phyloP scores from a whole-genome alignment of 1,140 invertebrate genomes.

The Drosophila setifemur region DNA sequence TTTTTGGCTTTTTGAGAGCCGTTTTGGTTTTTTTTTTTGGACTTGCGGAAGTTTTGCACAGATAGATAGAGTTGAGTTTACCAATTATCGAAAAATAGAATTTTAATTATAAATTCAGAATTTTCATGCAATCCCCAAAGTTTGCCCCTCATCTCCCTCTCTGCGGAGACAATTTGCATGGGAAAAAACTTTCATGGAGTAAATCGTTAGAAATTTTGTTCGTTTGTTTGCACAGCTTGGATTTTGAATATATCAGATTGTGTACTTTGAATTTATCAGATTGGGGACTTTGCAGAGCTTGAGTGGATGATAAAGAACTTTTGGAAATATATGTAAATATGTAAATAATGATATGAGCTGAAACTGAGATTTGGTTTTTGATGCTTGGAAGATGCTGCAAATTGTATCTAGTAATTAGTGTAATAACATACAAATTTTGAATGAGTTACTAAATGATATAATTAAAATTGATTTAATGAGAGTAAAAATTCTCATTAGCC shows the following conservation, averaged over 20 bases:
- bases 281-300: constrained; percentile 7
- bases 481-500: too few relatives aligned
- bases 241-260: neutral
- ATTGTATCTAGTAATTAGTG: too few relatives aligned
- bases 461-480: too few relatives aligned
- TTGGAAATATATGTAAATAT: too few relatives aligned
- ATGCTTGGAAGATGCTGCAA: too few relatives aligned
- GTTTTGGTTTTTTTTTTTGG: neutral
- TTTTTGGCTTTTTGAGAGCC: constrained; percentile 1
- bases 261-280: neutral
- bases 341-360: too few relatives aligned
- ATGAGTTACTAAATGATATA: too few relatives aligned
- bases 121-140: constrained; percentile 12
- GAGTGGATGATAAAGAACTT: neutral
- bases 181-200: neutral
- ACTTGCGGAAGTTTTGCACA: constrained; percentile 5
- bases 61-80: constrained; percentile 16
- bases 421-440: too few relatives aligned
- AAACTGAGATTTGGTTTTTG: too few relatives aligned
- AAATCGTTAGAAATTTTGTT: constrained; percentile 9
- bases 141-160: too few relatives aligned
- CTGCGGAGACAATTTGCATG: neutral
- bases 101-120: constrained; percentile 39
- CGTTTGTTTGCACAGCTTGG: neutral
- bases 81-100: constrained; percentile 44